Base-by-base conservation (phyloP, 2,888 invertebrate species). In the Carpatolechia fugitivella region DNA sequence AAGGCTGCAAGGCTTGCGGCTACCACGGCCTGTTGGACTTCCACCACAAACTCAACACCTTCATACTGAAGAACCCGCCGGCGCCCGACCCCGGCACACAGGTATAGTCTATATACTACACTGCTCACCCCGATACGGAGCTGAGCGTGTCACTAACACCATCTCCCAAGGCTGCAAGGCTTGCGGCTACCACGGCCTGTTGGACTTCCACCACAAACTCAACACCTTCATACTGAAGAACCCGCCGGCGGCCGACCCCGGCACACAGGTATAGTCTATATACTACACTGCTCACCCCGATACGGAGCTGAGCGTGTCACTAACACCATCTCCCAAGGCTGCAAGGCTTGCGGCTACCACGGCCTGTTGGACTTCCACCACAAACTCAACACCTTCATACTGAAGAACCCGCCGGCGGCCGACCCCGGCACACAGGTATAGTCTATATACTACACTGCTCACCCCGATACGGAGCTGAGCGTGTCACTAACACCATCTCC, bases 201-300 rank as follows among this genome's bases (percentile, higher is more conserved):
- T 99, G 41, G 98, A 98, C 85, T 97, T 97, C 90, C 96, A 96
- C 80, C 99, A 99, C 87, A 99, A 99, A 85, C 93, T 99, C 68
- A 98, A 99, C 81, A 99, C 99, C 5, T 99, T 96, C 91, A 99
- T 99, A 75, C 91, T 99, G 67, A 99, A 99, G 91, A 99, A 99
- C 92, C 99, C 99, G 66, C 99, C 99, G 59, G 96, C 95, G 64
- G 79, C 91, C 60, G 95, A 95, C 80, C 95, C 95, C 20, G 93
- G 94, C 59, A 91, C 93, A 52, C 95, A 95, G 82, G 94, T 82
- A 68, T n/a, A n/a, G n/a, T n/a, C n/a, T n/a, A n/a, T n/a, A n/a
- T n/a, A n/a, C n/a, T n/a, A n/a, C n/a, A n/a, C n/a, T n/a, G n/a
- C n/a, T n/a, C n/a, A 99, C 91, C 99, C 99, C 1, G 99, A 99